These are phyloP conservation scores for Pseudolaguvia tuberculata DNA, from an alignment of 2,113 vertebrate species.

Conservation along the genomic window DNA sequence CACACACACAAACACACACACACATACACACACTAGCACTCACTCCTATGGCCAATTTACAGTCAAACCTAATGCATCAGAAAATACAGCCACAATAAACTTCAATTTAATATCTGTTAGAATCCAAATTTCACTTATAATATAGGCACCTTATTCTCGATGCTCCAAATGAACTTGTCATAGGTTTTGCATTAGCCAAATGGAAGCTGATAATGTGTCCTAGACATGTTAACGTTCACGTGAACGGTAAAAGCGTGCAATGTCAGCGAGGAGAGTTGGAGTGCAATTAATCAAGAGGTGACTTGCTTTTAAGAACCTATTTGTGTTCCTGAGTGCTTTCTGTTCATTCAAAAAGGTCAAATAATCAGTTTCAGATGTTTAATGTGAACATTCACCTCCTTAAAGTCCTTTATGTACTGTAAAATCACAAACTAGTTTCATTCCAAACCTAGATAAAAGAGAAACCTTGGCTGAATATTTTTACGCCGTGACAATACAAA, in stretches of 20 bases:
- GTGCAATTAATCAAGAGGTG: conserved; percentile 38
- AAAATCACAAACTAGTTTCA: background rate
- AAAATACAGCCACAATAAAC: conserved; percentile 2
- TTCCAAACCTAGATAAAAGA: background rate
- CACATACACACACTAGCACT: too few species aligned
- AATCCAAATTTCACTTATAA: background rate
- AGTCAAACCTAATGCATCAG: background rate
- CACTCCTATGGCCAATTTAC: background rate
- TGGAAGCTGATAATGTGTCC: conserved; percentile 5
- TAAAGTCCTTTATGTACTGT: conserved; percentile 5
- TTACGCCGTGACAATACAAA: background rate
- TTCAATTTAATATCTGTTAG: conserved; percentile 1
- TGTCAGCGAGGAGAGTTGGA: conserved; percentile 19
- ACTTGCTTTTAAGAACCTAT: conserved; percentile 18
- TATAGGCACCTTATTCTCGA: background rate
- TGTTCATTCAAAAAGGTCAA: conserved; percentile 36
- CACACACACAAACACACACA: too few species aligned
- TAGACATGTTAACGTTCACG: background rate
- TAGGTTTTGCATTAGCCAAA: conserved; percentile 2
- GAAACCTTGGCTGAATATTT: background rate
- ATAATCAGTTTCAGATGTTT: conserved; percentile 25
- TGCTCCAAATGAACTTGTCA: background rate
- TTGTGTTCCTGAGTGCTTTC: conserved; percentile 33
- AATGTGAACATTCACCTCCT: conserved; percentile 9
- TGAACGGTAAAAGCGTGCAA: conserved; percentile 17